phyloP scores from a whole-genome alignment of 2,888 invertebrate species.

The Megaustenia siamemsis region DNA sequence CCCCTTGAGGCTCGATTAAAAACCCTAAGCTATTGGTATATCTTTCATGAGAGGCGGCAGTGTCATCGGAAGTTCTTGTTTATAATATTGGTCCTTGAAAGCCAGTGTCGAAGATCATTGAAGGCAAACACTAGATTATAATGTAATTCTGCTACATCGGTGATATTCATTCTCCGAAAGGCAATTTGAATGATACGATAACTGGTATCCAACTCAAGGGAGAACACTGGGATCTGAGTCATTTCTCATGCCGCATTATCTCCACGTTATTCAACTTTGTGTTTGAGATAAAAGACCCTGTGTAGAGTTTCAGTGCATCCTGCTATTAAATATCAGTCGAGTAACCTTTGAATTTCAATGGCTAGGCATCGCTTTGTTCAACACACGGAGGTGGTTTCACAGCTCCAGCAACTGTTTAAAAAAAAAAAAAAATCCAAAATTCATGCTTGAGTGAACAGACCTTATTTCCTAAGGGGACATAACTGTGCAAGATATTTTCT shows the following conservation, averaged over 20 bases:
- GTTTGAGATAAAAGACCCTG: not conserved
- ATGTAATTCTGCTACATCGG: not conserved
- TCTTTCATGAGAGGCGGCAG: too few species aligned
- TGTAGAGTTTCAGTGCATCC: slow-evolving; percentile 31
- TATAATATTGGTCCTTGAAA: slow-evolving; percentile 6
- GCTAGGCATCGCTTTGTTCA: not conserved
- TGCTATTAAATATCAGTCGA: slow-evolving; percentile 23
- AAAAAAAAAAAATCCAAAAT: not conserved
- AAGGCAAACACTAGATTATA: not conserved
- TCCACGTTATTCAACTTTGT: slow-evolving; percentile 11
- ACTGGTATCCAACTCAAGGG: not conserved
- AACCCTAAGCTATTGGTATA: too few species aligned
- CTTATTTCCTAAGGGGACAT: not conserved
- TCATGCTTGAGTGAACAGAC: slow-evolving; percentile 21
- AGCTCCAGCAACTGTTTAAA: not conserved
- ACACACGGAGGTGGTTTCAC: not conserved
- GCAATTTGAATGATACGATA: not conserved
- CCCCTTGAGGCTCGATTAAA: too few species aligned
- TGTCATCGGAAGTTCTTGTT: not conserved
- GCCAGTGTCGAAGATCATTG: not conserved
- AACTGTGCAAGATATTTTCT: not conserved
- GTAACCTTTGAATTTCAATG: slow-evolving; percentile 29
- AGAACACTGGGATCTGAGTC: slow-evolving; percentile 5
- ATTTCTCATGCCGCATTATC: slow-evolving; percentile 7
- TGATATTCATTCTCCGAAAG: not conserved